Evolutionary conservation across 2,888 invertebrate species (phyloP), one percentile per base, ranked within the genome.

Genomic region (Lycaena phlaeas): DNA sequence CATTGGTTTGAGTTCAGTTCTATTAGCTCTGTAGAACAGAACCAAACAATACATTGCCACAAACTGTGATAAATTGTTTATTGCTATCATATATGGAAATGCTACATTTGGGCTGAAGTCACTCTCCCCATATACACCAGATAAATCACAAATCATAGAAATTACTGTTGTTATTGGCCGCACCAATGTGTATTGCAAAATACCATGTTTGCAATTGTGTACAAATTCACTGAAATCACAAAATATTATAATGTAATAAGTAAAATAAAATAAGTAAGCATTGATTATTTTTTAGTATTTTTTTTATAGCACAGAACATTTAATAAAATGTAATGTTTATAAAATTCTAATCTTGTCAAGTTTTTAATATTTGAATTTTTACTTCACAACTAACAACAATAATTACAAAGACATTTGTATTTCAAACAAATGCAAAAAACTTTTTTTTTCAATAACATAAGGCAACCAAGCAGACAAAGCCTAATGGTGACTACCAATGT

Each of bases 11-110:
- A 98, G 76, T 69, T 96, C 95, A 41, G 91, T 89, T 57, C 90
- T 89, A 68, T 94, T 96, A 3, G 96, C 96, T 70, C 89, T 90
- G 66, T 98, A 98, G 75, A 98, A 98, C 49, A 98, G 86, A 14
- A 97, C 94, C 43, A 98, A 84, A 64, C 96, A 96, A 61, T 98
- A 98, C 97, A 98, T 97, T 11, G 97, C 97, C 46, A 93, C 90
- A 75, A 96, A 95, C 70, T 98, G 98, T 9, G 97, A 97, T 38
- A 96, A 70, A 81, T 98, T 98, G 72, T 97, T 97, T 5, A 92
- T 77, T 11, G 92, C 89, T 46, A 96, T 89, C 63, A 97, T 89
- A 63, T 97, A 97, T 0, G 95, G 94, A 71, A 94, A 98, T 1
- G 96, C 96, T 27, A 91, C 90, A 58, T 91, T 89, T 1, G 89